These are phyloP conservation scores for Drosophila tsacasi DNA, from an alignment of 1,140 invertebrate species.

Conservation along the genomic window DNA sequence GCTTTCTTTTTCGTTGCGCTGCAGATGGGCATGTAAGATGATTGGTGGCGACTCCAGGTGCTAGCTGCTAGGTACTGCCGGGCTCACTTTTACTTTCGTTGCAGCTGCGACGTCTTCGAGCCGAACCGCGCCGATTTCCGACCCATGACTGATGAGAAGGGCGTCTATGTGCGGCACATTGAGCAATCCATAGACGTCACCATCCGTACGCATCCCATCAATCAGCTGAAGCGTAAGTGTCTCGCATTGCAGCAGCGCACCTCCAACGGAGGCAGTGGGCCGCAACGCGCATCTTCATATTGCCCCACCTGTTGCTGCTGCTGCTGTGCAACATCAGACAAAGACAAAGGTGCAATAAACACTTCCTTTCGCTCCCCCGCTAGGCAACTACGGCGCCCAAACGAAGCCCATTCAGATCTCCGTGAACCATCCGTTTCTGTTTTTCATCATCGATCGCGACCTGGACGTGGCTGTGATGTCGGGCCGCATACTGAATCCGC, in stretches of 20 bases:
- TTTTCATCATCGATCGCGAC: slow-evolving; percentile 92
- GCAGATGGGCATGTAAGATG: slow-evolving; percentile 76
- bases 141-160: slow-evolving; percentile 90
- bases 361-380: slow-evolving; percentile 58
- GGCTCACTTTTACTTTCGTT: slow-evolving; percentile 73
- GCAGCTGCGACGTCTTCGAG: slow-evolving; percentile 91
- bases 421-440: slow-evolving; percentile 92
- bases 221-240: slow-evolving; percentile 86
- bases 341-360: slow-evolving; percentile 59
- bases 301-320: slow-evolving; percentile 56
- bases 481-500: slow-evolving; percentile 92
- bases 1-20: slow-evolving; percentile 26
- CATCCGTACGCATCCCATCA: slow-evolving; percentile 89
- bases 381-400: slow-evolving; percentile 81
- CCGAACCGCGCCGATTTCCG: slow-evolving; percentile 90
- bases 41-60: neutral
- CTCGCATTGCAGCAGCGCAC: slow-evolving; percentile 66
- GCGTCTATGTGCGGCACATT: slow-evolving; percentile 91
- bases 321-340: slow-evolving; percentile 37
- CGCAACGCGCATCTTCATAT: slow-evolving; percentile 48
- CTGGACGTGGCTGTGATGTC: slow-evolving; percentile 91
- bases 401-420: slow-evolving; percentile 89
- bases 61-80: neutral
- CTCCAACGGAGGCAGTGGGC: slow-evolving; percentile 61
- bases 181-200: slow-evolving; percentile 93